Evolutionary conservation across 1,140 invertebrate species (phyloP).

Genomic region (Polypedilum pembai): DNA sequence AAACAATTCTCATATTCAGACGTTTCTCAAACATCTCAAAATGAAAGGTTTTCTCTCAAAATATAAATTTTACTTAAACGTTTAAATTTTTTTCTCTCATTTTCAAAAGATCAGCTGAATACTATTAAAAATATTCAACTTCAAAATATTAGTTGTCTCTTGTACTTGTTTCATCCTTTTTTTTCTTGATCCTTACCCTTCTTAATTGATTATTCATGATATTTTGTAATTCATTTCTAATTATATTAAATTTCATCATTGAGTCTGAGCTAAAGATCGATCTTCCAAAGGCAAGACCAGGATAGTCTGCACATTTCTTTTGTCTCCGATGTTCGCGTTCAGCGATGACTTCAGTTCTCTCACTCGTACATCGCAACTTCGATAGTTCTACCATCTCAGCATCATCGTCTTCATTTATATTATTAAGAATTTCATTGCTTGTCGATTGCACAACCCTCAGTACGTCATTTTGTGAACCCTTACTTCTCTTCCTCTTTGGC

Average conservation of each 20-base stretch:
- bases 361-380: conserved; percentile 75
- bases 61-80: no score
- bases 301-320: conserved; percentile 78
- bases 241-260: conserved; percentile 95
- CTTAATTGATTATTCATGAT: conserved; percentile 93
- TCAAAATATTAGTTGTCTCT: no score
- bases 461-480: not conserved
- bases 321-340: conserved; percentile 69
- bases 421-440: conserved; percentile 41
- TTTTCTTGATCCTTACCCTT: conserved; percentile 66
- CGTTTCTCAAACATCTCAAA: no score
- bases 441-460: conserved; percentile 32
- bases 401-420: conserved; percentile 51
- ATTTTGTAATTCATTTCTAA: conserved; percentile 94
- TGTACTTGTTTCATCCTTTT: no score
- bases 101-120: no score
- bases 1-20: no score
- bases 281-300: conserved; percentile 79
- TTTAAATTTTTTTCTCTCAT: no score
- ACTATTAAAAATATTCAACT: no score
- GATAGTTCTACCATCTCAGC: conserved; percentile 70
- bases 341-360: conserved; percentile 76
- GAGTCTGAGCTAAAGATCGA: conserved; percentile 94
- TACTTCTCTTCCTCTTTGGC: not conserved
- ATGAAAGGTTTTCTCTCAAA: no score